A percentile compares a stretch with the other conserved stretches of the same genome.
These are phyloP conservation scores for Drymodes brunneopygia DNA, from an alignment of 2,113 vertebrate genomes.

Conservation along the genomic window DNA sequence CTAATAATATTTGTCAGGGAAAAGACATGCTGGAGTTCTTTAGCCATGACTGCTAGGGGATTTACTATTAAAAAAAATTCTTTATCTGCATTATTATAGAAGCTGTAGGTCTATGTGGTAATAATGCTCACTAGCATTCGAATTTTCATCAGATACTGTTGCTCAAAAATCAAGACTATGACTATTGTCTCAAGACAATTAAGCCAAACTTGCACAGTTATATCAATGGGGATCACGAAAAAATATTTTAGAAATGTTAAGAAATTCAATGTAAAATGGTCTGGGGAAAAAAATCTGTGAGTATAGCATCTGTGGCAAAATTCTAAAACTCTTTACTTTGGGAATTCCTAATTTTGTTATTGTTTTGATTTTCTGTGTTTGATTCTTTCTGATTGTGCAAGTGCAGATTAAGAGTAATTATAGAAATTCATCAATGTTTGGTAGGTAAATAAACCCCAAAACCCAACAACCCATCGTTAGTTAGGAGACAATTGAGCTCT, in stretches of 20 bases:
- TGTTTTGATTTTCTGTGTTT: neutral
- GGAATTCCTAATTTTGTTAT: neutral
- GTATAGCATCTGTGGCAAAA: neutral
- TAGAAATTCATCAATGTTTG: neutral
- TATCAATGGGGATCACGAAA: neutral
- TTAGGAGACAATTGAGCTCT: neutral
- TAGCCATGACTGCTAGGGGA: slow-evolving; percentile 29
- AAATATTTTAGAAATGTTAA: neutral
- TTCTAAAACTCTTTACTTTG: neutral
- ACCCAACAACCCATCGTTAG: rapidly evolving
- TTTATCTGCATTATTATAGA: neutral
- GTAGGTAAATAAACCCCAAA: neutral
- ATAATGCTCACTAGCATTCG: neutral
- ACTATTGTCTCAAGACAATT: neutral
- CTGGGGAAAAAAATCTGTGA: neutral
- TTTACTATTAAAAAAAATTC: slow-evolving; percentile 13
- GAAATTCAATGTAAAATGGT: neutral
- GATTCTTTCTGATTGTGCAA: neutral
- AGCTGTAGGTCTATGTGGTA: neutral
- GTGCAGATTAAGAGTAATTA: neutral
- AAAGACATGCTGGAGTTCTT: slow-evolving; percentile 72
- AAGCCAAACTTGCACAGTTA: neutral
- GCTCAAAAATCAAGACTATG: neutral
- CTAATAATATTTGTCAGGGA: slow-evolving; percentile 90
- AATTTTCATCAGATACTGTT: neutral